These are phyloP conservation scores for Megaceryle maxima DNA, from an alignment of 2,113 vertebrate genomes.

Conservation along the genomic window DNA sequence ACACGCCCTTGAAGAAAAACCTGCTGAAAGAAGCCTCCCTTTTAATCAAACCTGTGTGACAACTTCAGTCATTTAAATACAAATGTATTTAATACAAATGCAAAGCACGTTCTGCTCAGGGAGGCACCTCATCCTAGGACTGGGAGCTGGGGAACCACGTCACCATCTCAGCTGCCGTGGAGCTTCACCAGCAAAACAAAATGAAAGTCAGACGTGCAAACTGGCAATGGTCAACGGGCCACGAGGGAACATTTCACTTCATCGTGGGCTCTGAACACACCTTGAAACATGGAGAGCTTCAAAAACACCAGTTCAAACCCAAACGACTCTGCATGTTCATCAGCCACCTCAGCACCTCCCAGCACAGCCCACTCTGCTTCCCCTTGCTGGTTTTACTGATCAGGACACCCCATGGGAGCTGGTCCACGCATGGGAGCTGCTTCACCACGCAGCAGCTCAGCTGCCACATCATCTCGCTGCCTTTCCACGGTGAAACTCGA, in stretches of 20 bases:
- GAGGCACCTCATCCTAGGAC: fast-evolving
- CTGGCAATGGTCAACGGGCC: fast-evolving
- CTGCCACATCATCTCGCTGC: fast-evolving
- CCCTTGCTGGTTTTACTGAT: fast-evolving
- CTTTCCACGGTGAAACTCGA: background rate
- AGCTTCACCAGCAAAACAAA: background rate
- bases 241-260: background rate
- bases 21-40: background rate
- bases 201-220: fast-evolving
- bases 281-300: background rate
- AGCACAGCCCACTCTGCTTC: background rate
- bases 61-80: background rate
- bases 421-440: too few species aligned
- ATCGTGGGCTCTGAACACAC: background rate
- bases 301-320: background rate
- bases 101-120: background rate
- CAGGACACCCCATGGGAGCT: background rate
- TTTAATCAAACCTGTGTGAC: background rate
- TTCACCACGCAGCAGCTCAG: fast-evolving
- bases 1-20: background rate
- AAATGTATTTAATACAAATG: too few species aligned
- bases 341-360: background rate
- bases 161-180: fast-evolving
- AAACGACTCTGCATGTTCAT: background rate
- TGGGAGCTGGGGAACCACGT: background rate